Base-by-base conservation (phyloP, 2,113 vertebrate genomes). In the Ochotona princeps region DNA sequence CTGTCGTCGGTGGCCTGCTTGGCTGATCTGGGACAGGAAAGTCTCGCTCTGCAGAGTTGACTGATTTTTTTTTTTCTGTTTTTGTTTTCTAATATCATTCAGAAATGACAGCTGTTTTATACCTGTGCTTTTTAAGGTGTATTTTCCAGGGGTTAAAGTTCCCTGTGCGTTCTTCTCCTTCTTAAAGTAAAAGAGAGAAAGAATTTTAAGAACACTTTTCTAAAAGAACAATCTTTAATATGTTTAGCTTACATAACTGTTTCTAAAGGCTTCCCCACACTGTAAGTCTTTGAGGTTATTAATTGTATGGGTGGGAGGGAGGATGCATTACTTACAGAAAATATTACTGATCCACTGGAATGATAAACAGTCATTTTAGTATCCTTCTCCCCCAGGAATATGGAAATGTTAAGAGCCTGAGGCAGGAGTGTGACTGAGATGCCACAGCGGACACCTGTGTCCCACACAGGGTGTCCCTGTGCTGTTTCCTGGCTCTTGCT, bases 71-170 rank as follows among this genome's bases (percentile, higher is more conserved):
- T 87, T 67, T 73, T 86, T 88, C 21, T 11, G 21, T 38, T 54
- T 93, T 97, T 92, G 93, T 92, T 96, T 95, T 83, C 96, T 83
- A 89, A 89, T 74, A 69, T 74, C 74, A 5, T 90, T 96, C 69
- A 25, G 21, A 96, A 65, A 95, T 95, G 90, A 95, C 97, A 93
- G 38, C 95, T 94, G 14, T 96, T 95, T 97, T 97, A 89, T 96
- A 97, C 88, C 87, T 96, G 82, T 95, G 89, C 75, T 96, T 96
- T 96, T 93, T 94, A 87, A 97, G 96, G 94, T 96, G 76, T 96
- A 94, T 97, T 97, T 97, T 96, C 83, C 78, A 57, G 69, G 82
- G 32, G 96, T 96, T 95, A 57, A 44, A 38, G 83, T 94, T 89
- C 73, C 57, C 54, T 67, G 25, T 76, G 30, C 28, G n/a, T 91